Evolutionary conservation across 2,888 invertebrate genomes (phyloP).

Genomic region (Erynnis tages): DNA sequence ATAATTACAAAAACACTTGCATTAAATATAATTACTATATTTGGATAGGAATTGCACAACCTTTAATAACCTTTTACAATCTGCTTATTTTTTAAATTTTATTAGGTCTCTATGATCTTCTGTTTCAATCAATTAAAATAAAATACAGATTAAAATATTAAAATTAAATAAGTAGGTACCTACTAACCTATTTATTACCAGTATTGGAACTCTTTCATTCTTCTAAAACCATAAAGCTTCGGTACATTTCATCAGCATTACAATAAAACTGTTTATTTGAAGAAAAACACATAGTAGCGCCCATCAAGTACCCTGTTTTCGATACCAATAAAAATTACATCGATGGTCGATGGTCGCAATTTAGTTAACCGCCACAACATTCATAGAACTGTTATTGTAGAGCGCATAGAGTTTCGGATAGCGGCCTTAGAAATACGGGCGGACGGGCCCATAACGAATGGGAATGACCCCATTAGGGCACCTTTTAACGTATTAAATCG

Average conservation of each 20-base stretch:
- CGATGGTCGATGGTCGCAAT: slow-evolving; percentile 16
- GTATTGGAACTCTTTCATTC: too few relatives aligned
- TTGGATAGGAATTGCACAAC: background rate
- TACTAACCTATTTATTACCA: too few relatives aligned
- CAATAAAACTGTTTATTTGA: background rate
- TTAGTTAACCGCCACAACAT: slow-evolving; percentile 24
- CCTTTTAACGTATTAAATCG: slow-evolving; percentile 80
- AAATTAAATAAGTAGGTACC: too few relatives aligned
- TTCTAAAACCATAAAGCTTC: too few relatives aligned
- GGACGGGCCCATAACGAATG: slow-evolving; percentile 67
- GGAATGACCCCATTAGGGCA: slow-evolving; percentile 74
- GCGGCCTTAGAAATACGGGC: slow-evolving; percentile 48
- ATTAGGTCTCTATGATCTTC: too few relatives aligned
- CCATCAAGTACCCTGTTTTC: slow-evolving; percentile 6
- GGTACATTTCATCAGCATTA: background rate
- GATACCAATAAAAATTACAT: slow-evolving; percentile 22
- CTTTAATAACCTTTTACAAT: background rate
- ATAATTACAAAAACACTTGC: background rate
- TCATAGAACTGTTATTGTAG: slow-evolving; percentile 28
- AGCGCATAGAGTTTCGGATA: slow-evolving; percentile 22
- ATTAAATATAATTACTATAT: background rate
- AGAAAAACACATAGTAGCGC: slow-evolving; percentile 1
- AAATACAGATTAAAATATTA: too few relatives aligned
- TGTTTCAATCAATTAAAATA: too few relatives aligned
- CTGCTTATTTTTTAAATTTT: background rate